Evolutionary conservation across 2,888 invertebrate genomes (phyloP).

Genomic region (Pristionchus entomophagus): DNA sequence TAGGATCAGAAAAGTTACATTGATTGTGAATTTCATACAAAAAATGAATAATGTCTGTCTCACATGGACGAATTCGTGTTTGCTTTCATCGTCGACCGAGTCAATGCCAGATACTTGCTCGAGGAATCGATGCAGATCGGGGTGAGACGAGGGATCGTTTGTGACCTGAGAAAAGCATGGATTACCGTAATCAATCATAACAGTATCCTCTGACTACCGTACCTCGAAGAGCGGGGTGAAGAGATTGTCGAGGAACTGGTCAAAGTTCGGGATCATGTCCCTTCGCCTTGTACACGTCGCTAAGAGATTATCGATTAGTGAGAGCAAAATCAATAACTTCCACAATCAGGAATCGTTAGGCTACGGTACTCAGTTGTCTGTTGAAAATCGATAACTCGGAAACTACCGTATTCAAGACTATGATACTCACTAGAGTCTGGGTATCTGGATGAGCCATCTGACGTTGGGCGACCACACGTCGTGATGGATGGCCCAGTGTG

Average conservation of each 20-base stretch:
- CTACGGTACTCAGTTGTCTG: background rate
- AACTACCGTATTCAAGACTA: background rate
- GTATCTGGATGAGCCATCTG: conserved; percentile 97
- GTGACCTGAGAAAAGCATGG: conserved; percentile 82
- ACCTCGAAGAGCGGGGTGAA: conserved; percentile 93
- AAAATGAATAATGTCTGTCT: too few relatives aligned
- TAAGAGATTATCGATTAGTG: conserved; percentile 77
- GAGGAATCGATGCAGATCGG: conserved; percentile 90
- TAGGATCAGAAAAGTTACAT: too few relatives aligned
- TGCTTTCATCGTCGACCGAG: conserved; percentile 99
- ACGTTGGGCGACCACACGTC: conserved; percentile 96
- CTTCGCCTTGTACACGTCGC: conserved; percentile 96
- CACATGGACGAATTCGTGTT: conserved; percentile 89
- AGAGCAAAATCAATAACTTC: conserved; percentile 44
- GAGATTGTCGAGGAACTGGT: conserved; percentile 94
- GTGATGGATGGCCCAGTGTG: conserved; percentile 93
- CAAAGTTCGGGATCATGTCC: conserved; percentile 93
- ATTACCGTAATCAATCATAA: conserved; percentile 46
- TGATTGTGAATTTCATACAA: background rate
- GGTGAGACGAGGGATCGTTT: conserved; percentile 90
- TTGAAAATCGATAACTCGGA: background rate
- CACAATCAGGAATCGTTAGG: background rate
- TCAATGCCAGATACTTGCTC: conserved; percentile 95
- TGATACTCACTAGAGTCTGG: conserved; percentile 90
- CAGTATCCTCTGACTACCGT: background rate